Evolutionary conservation across 2,113 vertebrate species (phyloP).

Genomic region (Bolborhynchus lineola): DNA sequence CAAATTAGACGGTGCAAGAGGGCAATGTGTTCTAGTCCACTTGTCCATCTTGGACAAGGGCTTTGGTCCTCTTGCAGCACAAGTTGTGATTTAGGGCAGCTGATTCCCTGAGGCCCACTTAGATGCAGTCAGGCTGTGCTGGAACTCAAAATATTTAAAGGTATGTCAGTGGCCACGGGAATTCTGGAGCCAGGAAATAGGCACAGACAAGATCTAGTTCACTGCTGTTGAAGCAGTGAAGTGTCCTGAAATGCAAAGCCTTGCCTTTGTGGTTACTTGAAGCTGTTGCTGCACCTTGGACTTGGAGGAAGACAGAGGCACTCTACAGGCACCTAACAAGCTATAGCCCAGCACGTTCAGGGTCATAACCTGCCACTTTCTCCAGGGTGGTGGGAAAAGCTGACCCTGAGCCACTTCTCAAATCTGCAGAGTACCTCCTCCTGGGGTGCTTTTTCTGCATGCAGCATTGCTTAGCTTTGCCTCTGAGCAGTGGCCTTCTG

Average conservation of each 20-base stretch:
- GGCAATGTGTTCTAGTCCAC: fast-evolving
- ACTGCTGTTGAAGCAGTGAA: not conserved
- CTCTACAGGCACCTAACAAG: not conserved
- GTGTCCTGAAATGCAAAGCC: not conserved
- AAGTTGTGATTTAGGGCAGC: not conserved
- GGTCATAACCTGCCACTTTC: fast-evolving
- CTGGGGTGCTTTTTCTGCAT: not conserved
- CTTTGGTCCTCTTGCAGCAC: not conserved
- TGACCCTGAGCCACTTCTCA: not conserved
- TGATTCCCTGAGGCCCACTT: not conserved
- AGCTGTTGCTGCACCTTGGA: not conserved
- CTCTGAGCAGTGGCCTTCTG: not conserved
- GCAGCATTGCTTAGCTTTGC: not conserved
- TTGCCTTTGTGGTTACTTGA: not conserved
- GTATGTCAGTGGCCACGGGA: not conserved
- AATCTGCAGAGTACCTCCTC: not conserved
- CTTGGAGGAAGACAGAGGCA: not conserved
- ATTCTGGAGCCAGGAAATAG: fast-evolving
- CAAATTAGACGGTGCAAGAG: not conserved
- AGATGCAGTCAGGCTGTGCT: fast-evolving
- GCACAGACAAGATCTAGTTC: not conserved
- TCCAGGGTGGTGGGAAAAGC: not conserved
- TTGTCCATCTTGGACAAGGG: fast-evolving
- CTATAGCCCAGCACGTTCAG: fast-evolving
- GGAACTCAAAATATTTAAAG: not conserved